Conservation (phyloP, 1,140 invertebrate genomes). For the Plectus sambesii region DNA sequence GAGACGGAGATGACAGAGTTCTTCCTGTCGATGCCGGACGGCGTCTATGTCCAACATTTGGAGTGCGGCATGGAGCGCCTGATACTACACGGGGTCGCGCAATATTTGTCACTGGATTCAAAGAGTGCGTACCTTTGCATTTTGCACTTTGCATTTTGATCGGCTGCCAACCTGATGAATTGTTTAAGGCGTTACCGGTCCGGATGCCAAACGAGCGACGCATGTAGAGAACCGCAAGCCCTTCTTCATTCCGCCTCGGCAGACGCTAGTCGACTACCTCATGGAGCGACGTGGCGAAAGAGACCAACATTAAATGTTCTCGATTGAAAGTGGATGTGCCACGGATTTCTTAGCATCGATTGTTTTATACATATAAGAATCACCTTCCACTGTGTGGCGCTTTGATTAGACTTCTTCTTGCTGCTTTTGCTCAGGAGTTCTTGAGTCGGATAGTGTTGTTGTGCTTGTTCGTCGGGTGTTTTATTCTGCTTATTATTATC, state of each 20-base stretch:
- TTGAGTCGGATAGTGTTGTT: too few relatives aligned
- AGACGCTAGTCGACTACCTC: too few relatives aligned
- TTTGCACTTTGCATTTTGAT: neutral
- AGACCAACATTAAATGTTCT: conserved; percentile 15
- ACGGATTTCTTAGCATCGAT: neutral
- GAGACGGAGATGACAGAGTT: conserved; percentile 32
- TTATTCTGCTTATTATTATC: too few relatives aligned
- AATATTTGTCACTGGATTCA: conserved; percentile 18
- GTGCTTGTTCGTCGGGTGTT: too few relatives aligned
- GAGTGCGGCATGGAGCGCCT: too few relatives aligned
- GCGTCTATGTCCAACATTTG: conserved; percentile 21
- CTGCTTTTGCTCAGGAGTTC: neutral
- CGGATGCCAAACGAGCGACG: conserved; percentile 14
- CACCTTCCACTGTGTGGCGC: conserved; percentile 9
- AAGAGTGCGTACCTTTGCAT: conserved; percentile 21
- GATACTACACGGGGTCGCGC: conserved; percentile 21
- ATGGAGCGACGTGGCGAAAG: conserved; percentile 25
- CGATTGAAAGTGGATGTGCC: neutral
- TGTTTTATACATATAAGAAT: neutral
- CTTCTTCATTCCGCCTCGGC: too few relatives aligned
- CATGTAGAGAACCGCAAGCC: conserved; percentile 16
- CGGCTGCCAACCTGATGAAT: neutral
- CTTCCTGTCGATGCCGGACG: conserved; percentile 27
- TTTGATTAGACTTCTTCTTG: neutral
- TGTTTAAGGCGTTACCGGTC: conserved; percentile 18